These are phyloP conservation scores for Sphinx pinastri DNA, from an alignment of 2,888 invertebrate species.

Conservation along the genomic window DNA sequence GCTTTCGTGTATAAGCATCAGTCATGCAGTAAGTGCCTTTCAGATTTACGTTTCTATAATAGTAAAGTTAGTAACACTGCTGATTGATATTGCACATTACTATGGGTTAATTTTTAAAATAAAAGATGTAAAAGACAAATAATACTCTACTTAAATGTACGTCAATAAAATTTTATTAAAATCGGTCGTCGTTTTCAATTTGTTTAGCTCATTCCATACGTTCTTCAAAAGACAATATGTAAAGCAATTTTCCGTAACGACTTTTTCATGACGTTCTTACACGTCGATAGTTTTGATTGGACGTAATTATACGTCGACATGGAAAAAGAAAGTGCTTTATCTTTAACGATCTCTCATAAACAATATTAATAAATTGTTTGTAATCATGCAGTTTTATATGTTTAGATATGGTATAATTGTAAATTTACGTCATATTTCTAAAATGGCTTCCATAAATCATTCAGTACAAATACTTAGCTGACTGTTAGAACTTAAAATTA, in stretches of 20 bases:
- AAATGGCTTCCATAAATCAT: slow-evolving; percentile 24
- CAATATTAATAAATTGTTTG: neutral
- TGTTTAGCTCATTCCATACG: neutral
- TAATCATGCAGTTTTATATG: slow-evolving; percentile 17
- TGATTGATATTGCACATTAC: neutral
- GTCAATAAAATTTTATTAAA: neutral
- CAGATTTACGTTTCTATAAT: slow-evolving; percentile 12
- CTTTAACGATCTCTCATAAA: slow-evolving; percentile 11
- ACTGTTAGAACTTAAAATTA: slow-evolving; percentile 4
- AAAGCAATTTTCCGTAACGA: neutral
- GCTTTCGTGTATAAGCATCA: slow-evolving; percentile 5
- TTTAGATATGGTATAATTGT: slow-evolving; percentile 14
- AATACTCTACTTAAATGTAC: neutral
- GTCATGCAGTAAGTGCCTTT: slow-evolving; percentile 27
- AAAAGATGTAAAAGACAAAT: neutral
- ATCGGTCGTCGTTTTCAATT: neutral
- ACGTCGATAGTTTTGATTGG: neutral
- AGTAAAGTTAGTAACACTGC: slow-evolving; percentile 7
- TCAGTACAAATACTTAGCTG: slow-evolving; percentile 20
- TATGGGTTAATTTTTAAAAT: neutral
- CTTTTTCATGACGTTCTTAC: neutral
- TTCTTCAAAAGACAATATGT: slow-evolving; percentile 6
- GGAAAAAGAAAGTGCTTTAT: neutral
- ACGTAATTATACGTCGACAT: neutral
- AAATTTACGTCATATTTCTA: slow-evolving; percentile 14